Evolutionary conservation across 2,888 invertebrate species (phyloP), one percentile per base, ranked within the genome.

Genomic region (Cheilosia soror): DNA sequence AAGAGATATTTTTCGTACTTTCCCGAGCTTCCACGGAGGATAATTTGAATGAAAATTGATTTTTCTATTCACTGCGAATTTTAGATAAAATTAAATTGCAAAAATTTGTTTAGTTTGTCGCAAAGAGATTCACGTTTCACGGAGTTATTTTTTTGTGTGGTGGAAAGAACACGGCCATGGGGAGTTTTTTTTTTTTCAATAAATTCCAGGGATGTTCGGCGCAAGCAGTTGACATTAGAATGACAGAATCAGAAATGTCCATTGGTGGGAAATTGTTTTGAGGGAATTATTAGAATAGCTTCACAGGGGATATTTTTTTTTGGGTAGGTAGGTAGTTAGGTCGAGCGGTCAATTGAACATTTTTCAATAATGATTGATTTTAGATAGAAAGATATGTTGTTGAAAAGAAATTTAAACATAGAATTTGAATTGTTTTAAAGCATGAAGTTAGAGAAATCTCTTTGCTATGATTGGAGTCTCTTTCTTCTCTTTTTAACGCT

Each of bases 81-180:
- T 79, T 27, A 40, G 20, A 31, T 6, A 9, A 11, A 65, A 15
- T 47, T 58, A 29, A 65, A 51, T 69, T 73, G 73, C 68, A 55
- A 69, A 78, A 78, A 65, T 71, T 71, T 63, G 78, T 53, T 83
- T 65, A 58, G 47, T 68, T 51, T 15, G 69, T 79, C 60, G 69
- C 69, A 65, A 57, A 62, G 82, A 77, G 79, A 75, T 84, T 79
- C 84, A 79, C 79, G 79, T 84, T 84, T 79, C 62, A 75, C 73
- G 20, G 31, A 72, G 62, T 81, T 62, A 62, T 71, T 72, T 77
- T 78, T 47, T 69, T 65, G 66, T 76, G 72, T 80, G 80, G 66
- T 80, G 51, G 62, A 76, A 72, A 76, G 57, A 76, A 79, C 66
- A 66, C 51, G 78, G 60, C 65, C 53, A 65, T 85, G 80, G 80